phyloP scores from a whole-genome alignment of 2,797 vertebrate species.

The Hyperoplus immaculatus region DNA sequence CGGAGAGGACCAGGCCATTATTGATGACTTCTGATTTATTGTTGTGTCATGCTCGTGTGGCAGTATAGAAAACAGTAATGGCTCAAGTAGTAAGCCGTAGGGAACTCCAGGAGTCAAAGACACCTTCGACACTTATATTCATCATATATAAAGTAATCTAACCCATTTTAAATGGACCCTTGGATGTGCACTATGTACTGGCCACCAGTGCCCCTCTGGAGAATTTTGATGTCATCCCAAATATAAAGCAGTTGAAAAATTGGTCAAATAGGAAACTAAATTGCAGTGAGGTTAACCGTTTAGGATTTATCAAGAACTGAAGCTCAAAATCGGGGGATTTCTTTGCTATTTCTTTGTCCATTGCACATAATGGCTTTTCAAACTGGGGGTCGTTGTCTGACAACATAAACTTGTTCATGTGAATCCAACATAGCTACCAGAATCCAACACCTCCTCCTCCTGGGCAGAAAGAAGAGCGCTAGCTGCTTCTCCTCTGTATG shows the following conservation, averaged over 20 bases:
- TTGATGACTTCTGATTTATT: not conserved
- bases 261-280: too few relatives aligned
- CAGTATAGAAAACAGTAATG: not conserved
- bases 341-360: conserved; percentile 6
- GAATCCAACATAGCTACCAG: conserved; percentile 49
- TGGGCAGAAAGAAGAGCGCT: conserved; percentile 43
- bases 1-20: not conserved
- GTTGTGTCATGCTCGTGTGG: not conserved
- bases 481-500: conserved; percentile 52
- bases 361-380: conserved; percentile 30
- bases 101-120: conserved; percentile 1
- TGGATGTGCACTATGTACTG: not conserved
- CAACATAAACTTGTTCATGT: conserved; percentile 37
- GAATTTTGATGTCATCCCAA: not conserved
- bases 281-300: not conserved
- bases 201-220: not conserved
- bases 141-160: not conserved
- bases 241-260: not conserved
- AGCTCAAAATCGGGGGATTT: not conserved
- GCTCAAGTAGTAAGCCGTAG: conserved; percentile 1
- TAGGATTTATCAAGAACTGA: not conserved
- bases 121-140: not conserved
- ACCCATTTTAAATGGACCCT: not conserved
- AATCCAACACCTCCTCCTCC: conserved; percentile 51
- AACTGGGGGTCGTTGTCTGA: conserved; percentile 24